These are phyloP conservation scores for human (Homo sapiens) DNA, from an alignment of 2,113 vertebrate species.

Conservation along the genomic window GRCh38 chr1:74385501-74386000, in stretches of 20 bases:
- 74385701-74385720: background rate
- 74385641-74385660: constrained; percentile 14
- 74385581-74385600: constrained; percentile 48
- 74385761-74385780: background rate
- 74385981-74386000: no score
- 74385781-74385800: background rate
- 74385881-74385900: background rate
- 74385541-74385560: constrained; percentile 14
- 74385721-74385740: background rate
- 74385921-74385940: no score
- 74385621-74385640: constrained; percentile 16
- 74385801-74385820: background rate
- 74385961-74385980: no score
- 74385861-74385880: background rate
- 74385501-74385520: background rate
- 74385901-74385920: no score
- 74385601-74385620: constrained; percentile 13
- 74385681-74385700: constrained; percentile 22
- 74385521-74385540: constrained; percentile 1
- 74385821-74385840: background rate
- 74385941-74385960: no score
- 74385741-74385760: background rate
- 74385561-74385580: constrained; percentile 46
- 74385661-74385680: background rate
- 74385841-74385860: background rate